Conservation (phyloP, 2,113 vertebrate species). For the Bambusicola thoracicus region DNA sequence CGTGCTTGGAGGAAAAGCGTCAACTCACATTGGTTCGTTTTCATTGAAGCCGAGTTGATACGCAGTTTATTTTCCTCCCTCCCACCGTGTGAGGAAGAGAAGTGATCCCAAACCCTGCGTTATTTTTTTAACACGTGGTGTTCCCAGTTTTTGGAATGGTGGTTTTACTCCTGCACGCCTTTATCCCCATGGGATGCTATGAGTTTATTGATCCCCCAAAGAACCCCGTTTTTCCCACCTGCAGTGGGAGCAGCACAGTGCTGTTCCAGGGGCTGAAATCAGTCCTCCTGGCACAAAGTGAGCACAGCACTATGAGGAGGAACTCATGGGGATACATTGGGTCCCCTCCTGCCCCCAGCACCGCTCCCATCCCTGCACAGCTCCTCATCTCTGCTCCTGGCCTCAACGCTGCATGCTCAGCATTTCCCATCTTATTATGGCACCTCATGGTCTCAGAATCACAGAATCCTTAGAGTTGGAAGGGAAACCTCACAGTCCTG, state of each 20-base stretch:
- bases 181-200: background rate
- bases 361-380: no score
- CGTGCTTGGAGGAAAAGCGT: background rate
- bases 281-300: background rate
- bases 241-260: background rate
- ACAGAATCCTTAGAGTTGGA: no score
- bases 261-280: background rate
- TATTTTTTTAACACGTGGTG: background rate
- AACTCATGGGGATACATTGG: background rate
- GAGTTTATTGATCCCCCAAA: background rate
- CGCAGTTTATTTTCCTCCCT: background rate
- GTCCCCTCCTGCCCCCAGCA: no score
- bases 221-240: background rate
- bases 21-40: background rate
- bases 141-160: background rate
- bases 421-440: background rate
- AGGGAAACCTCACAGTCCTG: no score
- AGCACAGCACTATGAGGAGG: background rate
- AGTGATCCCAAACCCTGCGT: background rate
- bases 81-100: background rate
- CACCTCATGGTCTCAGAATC: background rate
- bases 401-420: accelerated
- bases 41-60: background rate
- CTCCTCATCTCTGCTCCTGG: background rate
- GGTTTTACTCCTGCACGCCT: background rate